phyloP scores from a whole-genome alignment of 30 jellyfish, hydroid and myxozoan species.

The Aurelia sp. region DNA sequence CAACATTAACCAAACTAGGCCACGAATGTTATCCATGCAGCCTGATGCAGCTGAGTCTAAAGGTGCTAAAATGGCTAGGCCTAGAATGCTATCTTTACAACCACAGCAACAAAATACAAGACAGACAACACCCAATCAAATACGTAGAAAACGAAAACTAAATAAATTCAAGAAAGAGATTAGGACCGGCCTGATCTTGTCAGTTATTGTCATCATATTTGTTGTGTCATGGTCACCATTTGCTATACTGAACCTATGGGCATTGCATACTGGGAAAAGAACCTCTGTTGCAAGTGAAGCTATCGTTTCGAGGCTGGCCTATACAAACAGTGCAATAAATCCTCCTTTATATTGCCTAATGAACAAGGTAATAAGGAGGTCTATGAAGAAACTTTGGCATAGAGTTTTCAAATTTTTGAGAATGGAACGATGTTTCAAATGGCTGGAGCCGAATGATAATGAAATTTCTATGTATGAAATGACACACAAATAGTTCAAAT shows the following conservation, averaged over 20 bases:
- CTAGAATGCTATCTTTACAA: not conserved
- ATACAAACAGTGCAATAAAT: conserved; percentile 66
- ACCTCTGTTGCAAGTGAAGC: conserved; percentile 55
- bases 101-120: not conserved
- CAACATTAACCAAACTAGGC: not conserved
- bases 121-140: not conserved
- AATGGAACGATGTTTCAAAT: conserved; percentile 8
- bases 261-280: conserved; percentile 50
- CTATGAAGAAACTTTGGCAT: conserved; percentile 48
- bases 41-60: not conserved
- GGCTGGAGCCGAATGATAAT: conserved; percentile 8
- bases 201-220: conserved; percentile 49
- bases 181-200: conserved; percentile 55
- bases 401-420: conserved; percentile 21
- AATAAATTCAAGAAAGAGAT: conserved; percentile 43
- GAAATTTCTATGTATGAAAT: conserved; percentile 26
- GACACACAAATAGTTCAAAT: not conserved
- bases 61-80: not conserved
- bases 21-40: not conserved
- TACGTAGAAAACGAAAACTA: not conserved
- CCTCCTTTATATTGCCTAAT: conserved; percentile 72
- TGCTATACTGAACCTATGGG: conserved; percentile 67
- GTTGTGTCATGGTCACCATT: conserved; percentile 74
- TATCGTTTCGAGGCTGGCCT: conserved; percentile 67
- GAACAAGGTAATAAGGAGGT: conserved; percentile 48